Conservation (phyloP, 2,113 vertebrate genomes). For the Seriola aureovittata region DNA sequence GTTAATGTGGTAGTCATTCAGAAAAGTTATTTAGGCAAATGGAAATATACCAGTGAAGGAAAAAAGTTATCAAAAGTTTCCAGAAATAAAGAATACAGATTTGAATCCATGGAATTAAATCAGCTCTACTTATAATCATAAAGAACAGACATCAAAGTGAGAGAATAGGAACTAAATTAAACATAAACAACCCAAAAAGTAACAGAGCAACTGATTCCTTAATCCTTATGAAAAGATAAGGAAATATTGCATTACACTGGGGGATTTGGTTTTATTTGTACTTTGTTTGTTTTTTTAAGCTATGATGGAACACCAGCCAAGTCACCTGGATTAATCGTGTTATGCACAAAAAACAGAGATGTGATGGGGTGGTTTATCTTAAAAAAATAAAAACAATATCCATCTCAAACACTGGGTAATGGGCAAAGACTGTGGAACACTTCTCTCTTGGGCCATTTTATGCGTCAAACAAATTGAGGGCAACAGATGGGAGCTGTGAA, state of each 20-base stretch:
- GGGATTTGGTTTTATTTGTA: neutral
- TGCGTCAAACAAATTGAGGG: conserved; percentile 3
- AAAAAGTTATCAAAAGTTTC: neutral
- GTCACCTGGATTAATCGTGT: neutral
- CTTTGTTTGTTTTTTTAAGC: neutral
- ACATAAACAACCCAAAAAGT: neutral
- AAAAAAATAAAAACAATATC: neutral
- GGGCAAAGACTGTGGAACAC: neutral
- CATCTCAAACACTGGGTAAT: neutral
- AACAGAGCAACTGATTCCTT: neutral
- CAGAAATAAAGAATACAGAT: neutral
- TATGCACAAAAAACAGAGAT: neutral
- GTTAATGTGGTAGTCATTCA: neutral
- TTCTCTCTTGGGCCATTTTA: neutral
- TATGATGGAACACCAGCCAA: neutral
- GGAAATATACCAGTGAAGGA: neutral
- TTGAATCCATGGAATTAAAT: neutral
- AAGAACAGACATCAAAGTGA: neutral
- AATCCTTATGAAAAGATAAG: neutral
- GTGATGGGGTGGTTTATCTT: neutral
- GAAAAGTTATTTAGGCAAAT: neutral
- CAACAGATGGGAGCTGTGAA: conserved; percentile 8
- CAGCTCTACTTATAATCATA: neutral
- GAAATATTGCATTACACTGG: neutral
- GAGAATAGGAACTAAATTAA: neutral